Conservation (phyloP, 2,888 invertebrate species). For the Rotaria macrura region DNA sequence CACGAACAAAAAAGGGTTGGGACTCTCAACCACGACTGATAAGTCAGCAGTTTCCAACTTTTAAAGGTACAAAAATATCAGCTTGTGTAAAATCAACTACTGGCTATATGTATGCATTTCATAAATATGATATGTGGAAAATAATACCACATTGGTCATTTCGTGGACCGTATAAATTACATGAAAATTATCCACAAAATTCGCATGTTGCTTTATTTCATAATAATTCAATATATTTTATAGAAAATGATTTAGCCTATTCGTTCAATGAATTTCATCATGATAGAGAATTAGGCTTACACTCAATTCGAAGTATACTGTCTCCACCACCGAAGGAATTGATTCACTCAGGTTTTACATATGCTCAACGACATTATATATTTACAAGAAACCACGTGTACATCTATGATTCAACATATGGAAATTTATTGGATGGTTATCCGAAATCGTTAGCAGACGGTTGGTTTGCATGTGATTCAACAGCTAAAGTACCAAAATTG, state of each 20-base stretch:
- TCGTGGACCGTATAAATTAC: not conserved
- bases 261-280: not conserved
- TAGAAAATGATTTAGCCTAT: not conserved
- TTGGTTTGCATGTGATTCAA: slow-evolving; percentile 8
- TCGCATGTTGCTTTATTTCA: not conserved
- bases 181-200: not conserved
- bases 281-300: not conserved
- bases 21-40: not conserved
- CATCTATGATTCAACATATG: not conserved
- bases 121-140: not conserved
- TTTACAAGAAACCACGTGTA: slow-evolving; percentile 2
- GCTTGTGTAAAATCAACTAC: not conserved
- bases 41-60: not conserved
- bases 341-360: not conserved
- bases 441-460: not conserved
- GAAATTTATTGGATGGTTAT: not conserved
- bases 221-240: not conserved
- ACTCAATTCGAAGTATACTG: not conserved
- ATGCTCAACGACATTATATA: not conserved
- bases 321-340: not conserved
- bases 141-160: not conserved
- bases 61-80: not conserved
- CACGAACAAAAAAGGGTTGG: not conserved
- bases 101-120: slow-evolving; percentile 1
- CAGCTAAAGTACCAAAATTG: no score